Percentiles rank a stretch among this genome's conserved stretches.
Conservation (phyloP, 2,113 vertebrate species). For the Nicator chloris region DNA sequence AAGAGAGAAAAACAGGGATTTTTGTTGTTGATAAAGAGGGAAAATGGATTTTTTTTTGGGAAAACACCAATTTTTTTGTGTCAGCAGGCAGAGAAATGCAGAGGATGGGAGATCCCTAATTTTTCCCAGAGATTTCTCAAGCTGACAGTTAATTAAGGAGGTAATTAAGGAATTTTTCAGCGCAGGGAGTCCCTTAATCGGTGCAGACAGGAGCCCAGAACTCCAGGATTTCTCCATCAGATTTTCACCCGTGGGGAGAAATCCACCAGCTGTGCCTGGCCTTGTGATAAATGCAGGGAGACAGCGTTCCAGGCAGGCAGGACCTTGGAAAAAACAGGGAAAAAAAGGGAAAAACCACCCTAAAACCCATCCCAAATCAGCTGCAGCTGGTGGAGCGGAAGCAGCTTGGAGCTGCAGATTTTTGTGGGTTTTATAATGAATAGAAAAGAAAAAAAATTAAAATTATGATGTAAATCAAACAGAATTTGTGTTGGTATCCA, state of each 20-base stretch:
- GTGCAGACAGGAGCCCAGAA: background rate
- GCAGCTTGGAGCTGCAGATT: background rate
- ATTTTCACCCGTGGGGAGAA: background rate
- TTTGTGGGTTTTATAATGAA: background rate
- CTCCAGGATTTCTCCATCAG: background rate
- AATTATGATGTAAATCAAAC: background rate
- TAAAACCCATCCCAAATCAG: background rate
- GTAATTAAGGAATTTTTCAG: constrained; percentile 3
- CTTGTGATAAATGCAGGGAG: background rate
- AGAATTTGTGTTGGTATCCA: background rate
- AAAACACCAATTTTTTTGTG: too few species aligned
- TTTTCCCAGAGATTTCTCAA: background rate
- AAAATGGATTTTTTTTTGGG: background rate
- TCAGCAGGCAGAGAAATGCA: background rate
- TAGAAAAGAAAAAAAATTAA: too few species aligned
- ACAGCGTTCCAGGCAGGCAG: background rate
- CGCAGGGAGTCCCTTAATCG: background rate
- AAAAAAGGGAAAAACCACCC: background rate
- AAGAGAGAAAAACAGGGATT: background rate
- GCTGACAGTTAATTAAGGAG: constrained; percentile 29
- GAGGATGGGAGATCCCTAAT: background rate
- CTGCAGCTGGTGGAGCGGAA: background rate
- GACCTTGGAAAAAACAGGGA: background rate
- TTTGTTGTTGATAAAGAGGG: background rate
- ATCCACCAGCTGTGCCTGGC: constrained; percentile 24